Evolutionary conservation across 30 jellyfish, hydroid and myxozoan species (phyloP), one percentile per base, ranked within the genome.

Genomic region (Hydractinia echinata): DNA sequence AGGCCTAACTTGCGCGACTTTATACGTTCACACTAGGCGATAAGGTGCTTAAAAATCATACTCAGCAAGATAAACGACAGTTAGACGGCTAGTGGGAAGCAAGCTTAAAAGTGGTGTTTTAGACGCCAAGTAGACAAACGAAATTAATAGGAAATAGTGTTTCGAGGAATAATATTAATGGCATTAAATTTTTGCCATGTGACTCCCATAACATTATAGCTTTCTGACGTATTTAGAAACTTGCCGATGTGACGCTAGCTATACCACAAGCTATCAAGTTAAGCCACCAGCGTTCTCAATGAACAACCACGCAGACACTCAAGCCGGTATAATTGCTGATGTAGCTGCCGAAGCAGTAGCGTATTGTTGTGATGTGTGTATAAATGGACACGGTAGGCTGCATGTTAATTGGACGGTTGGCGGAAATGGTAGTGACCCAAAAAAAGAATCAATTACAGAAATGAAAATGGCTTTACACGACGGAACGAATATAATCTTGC

Each of bases 351-450:
- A 71, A 8, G 81, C 81, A 8, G 61, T 58, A 30, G 61, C 4
- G 55, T 15, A 19, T 50, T 71, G 81, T 71, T 71, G 81, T 52
- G 55, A 50, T 7, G 15, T 20, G 10, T 71, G 81, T 71, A 20
- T 50, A 0, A 71, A 71, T 52, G 81, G 81, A 7, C 81, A 71
- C 60, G 81, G 81, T 39, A 71, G 18, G 13, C 10, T 58, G 39
- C 10, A n/a, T 19, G 61, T 71, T 15, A 71, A 19, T 15, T 71
- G 52, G 55, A 50, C 55, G n/a, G 8, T 6, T 64, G 74, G 4
- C 39, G 19, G 18, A 4, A 64, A 8, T 64, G 4, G 0, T 64
- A 9, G 18, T n/a, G 39, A 64, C 1, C 4, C 60, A 4, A 15
- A 15, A 9, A 71, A 19, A 58, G 50, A 9, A 58, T 3, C 60